A percentile compares a stretch with the other conserved stretches of the same genome.
phyloP scores from a whole-genome alignment of 2,113 vertebrate species.

The Microcebus lehilahytsara region DNA sequence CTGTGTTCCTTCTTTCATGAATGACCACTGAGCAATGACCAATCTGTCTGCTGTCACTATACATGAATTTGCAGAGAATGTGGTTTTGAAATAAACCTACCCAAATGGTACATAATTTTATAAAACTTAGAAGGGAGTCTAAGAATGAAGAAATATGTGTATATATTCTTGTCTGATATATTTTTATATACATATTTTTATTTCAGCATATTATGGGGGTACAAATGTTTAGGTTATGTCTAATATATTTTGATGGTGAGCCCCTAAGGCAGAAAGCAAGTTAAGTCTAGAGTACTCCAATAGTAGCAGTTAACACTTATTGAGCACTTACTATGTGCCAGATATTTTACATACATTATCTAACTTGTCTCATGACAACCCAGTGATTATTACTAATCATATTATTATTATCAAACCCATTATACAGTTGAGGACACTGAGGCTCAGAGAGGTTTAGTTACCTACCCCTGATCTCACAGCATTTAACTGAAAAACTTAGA shows the following conservation, averaged over 20 bases:
- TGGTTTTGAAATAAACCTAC: too few relatives aligned
- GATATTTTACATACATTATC: not conserved
- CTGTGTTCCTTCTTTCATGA: too few relatives aligned
- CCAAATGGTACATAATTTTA: too few relatives aligned
- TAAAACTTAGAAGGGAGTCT: too few relatives aligned
- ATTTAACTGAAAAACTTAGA: not conserved
- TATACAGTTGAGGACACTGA: not conserved
- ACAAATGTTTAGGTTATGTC: too few relatives aligned
- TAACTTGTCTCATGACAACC: slow-evolving; percentile 1
- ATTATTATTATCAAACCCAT: not conserved
- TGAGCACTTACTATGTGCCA: not conserved
- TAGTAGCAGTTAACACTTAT: not conserved
- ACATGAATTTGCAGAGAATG: too few relatives aligned
- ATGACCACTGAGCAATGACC: too few relatives aligned
- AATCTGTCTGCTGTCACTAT: too few relatives aligned
- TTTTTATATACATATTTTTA: too few relatives aligned
- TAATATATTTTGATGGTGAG: not conserved
- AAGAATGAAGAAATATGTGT: too few relatives aligned
- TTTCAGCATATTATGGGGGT: too few relatives aligned
- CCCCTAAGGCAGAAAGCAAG: not conserved
- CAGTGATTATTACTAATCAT: not conserved
- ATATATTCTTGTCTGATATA: too few relatives aligned
- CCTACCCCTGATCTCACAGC: not conserved
- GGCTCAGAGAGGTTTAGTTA: not conserved
- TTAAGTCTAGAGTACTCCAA: not conserved